Percentiles rank a stretch among this genome's conserved stretches.
Evolutionary conservation across 1,140 invertebrate species (phyloP).

Genomic region (Aleiodes sp.): DNA sequence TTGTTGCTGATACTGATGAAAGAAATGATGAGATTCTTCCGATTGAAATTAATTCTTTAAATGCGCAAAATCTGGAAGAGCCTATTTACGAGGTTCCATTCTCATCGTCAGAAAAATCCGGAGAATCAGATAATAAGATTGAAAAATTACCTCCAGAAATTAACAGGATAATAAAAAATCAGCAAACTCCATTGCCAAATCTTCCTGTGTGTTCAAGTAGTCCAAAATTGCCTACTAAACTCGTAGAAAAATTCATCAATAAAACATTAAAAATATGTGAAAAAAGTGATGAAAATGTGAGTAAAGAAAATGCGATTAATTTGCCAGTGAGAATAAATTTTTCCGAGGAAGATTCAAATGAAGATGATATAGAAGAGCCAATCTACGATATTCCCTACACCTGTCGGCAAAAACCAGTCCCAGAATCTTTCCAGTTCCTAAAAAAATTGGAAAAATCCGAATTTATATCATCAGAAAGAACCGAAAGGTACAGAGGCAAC

Average conservation of each 20-base stretch:
- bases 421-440: neutral
- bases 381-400: conserved; percentile 54
- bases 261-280: no score
- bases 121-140: no score
- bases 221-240: neutral
- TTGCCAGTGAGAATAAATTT: neutral
- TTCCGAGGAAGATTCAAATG: conserved; percentile 27
- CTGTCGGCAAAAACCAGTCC: neutral
- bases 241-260: conserved; percentile 17
- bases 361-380: conserved; percentile 39
- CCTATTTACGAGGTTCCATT: conserved; percentile 24
- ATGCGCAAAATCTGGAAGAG: conserved; percentile 16
- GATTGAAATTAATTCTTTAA: neutral
- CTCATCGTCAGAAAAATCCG: neutral
- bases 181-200: no score
- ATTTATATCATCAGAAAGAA: neutral
- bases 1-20: conserved; percentile 35
- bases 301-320: neutral
- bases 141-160: neutral
- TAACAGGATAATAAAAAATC: no score
- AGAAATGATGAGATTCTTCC: conserved; percentile 17
- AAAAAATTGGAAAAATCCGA: conserved; percentile 22
- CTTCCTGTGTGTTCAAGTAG: no score
- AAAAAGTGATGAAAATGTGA: neutral
- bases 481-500: conserved; percentile 24